Evolutionary conservation across 2,888 invertebrate genomes (phyloP), one percentile per base, ranked within the genome.

Genomic region (Mesorhabditis spiculigera): DNA sequence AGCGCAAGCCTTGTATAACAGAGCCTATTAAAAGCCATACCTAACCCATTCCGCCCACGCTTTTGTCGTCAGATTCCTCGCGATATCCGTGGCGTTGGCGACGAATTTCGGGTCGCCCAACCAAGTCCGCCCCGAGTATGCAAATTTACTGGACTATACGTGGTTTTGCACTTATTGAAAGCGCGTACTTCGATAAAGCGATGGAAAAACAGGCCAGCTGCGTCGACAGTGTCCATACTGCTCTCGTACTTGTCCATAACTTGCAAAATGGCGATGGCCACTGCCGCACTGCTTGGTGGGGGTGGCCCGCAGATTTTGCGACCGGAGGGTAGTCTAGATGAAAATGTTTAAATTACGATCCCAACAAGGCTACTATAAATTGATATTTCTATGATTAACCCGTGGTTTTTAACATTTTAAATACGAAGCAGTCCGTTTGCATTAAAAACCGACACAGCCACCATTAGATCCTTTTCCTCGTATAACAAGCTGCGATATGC

Each of bases 221-320:
- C 78, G 43, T 80, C 72, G 65, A 80, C 69, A 4, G 74, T 71
- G 16, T 68, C 75, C 66, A 71, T 58, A 66, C 72, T 73, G 62
- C 69, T 71, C 41, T 75, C 58, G 45, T 73, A 69, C 13, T 88
- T 90, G 68, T 88, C 87, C 45, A 95, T 88, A 67, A 94, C 90
- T 84, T 92, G 92, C 76, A 96, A 87, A 66, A 94, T 91, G 82
- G 93, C 91, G 0, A 90, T 90, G 1, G 95, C 88, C 45, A 95
- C 88, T 0, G 90, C 88, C 0, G 95, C 95, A 43, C 93, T 92
- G 74, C 93, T 93, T 0, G 95, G 94, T 0, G 93, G 92, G 0
- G 93, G 93, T 0, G 92, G 90, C 0, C 92, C 90, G 87, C 92
- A 91, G 44, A 95, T 88, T 0, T 89, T 91, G 78, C 92, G 89